A percentile compares a stretch with the other conserved stretches of the same genome.
Conservation (phyloP, 2,888 invertebrate species). For the Conops quadrifasciatus region DNA sequence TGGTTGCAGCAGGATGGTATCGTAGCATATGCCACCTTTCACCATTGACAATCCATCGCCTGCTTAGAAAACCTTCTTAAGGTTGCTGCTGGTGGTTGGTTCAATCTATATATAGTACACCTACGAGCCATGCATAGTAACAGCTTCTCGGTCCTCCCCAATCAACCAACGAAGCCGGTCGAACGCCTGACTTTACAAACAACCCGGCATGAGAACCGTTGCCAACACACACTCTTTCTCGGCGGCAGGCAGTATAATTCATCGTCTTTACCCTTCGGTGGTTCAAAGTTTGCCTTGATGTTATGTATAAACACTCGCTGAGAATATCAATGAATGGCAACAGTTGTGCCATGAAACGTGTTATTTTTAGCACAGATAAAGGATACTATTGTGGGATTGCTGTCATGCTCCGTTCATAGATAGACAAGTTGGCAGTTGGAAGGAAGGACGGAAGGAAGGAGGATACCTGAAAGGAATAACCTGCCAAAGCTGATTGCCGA, state of each 20-base stretch:
- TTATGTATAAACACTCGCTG: background rate
- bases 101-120: background rate
- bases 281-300: conserved; percentile 9
- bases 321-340: background rate
- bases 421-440: too few species aligned
- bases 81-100: background rate
- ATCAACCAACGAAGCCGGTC: background rate
- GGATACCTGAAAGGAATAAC: too few species aligned
- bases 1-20: too few species aligned
- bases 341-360: background rate
- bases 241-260: too few species aligned
- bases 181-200: too few species aligned
- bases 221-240: too few species aligned
- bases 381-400: background rate
- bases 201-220: too few species aligned
- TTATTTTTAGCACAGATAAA: conserved; percentile 2
- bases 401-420: too few species aligned
- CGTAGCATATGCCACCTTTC: background rate
- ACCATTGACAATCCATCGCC: background rate
- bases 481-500: too few species aligned
- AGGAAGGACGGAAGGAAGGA: too few species aligned
- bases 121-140: conserved; percentile 7
- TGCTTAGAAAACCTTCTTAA: background rate
- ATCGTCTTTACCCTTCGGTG: background rate
- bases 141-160: background rate